Base-by-base conservation (phyloP, 2,113 vertebrate genomes). In the Psephotus haematonotus region DNA sequence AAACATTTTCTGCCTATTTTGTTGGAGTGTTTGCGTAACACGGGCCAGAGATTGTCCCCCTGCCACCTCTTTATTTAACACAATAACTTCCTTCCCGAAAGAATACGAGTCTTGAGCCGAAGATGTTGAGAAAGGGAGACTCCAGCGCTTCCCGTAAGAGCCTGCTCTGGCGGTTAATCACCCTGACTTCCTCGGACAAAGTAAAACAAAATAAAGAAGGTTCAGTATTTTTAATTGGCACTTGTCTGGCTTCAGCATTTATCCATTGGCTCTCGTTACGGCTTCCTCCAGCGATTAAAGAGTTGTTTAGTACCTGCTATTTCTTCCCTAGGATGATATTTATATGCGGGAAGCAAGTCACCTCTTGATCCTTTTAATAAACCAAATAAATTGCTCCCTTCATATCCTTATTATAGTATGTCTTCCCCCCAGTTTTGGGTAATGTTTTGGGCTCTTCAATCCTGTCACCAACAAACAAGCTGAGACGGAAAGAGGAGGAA, bases 211-310 rank as follows among this genome's bases (percentile, higher is more conserved):
- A 82, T 59, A 35, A 2, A 78, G 94, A 86, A 67, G 62, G 52
- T 79, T 35, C 46, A 76, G 68, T 70, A 46, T 88, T 95, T 92
- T 96, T 90, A 95, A 96, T 88, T 95, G 64, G 63, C 69, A 90
- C 52, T 94, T 86, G 79, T 83, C 84, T 91, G 74, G 72, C 70
- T 94, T 92, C 77, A 70, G 93, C 80, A 59, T 82, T 91, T 89
- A 59, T 44, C 49, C 41, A 83, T 13, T 77, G 79, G 31, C 64
- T 97, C 86, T 82, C 43, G 17, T 78, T 52, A 71, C 0, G 0
- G 62, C 24, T 76, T 95, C 78, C 37, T 72, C 77, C 49, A 44
- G 52, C 18, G 68, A 77, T 68, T 68, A 60, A 90, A 72, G 71
- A 86, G 59, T 20, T 82, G 78, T 94, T 90, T 82, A 86, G 62